Evolutionary conservation across 2,113 vertebrate species (phyloP), one percentile per base, ranked within the genome.

Genomic region (Tetrax tetrax): DNA sequence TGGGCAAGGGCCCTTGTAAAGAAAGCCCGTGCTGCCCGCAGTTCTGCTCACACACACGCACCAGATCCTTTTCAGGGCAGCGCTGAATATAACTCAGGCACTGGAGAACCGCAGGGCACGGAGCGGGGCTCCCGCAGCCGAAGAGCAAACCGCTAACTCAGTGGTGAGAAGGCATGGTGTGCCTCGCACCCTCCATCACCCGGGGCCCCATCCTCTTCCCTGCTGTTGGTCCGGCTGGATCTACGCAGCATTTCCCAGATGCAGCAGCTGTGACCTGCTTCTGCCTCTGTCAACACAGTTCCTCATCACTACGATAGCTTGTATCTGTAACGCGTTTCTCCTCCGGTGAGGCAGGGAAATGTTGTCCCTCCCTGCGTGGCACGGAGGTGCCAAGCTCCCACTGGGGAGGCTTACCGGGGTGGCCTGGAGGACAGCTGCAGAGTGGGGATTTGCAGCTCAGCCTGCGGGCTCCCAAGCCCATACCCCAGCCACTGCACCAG

Each of bases 401-500:
- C 27, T 28, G n/a, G 45, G 31, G 29, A 66, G 31, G n/a, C 61
- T 90, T 64, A 22, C 33, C 4, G 4, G n/a, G 65, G 57, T 61
- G 19, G 37, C 56, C 65, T 29, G 45, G 53, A 95, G 71, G 65
- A 76, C 54, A 76, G 72, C 25, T 1, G 4, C 33, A 24, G 41
- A 82, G 61, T 2, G 4, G 54, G 45, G 47, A 59, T 83, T 64
- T 69, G 29, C 61, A 77, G 61, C 63, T 72, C 57, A 81, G 77
- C 50, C 56, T 71, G 72, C 37, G 77, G 56, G 29, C 83, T 45
- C 41, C 23, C n/a, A 76, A 4, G 81, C 74, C 82, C 50, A 17
- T 35, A 82, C 45, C 87, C 80, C 89, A 92, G 83, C 88, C 85
- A 78, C 83, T 89, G 88, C 90, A 92, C 33, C 88, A 93, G 64